Evolutionary conservation across 2,113 vertebrate species (phyloP), one percentile per base, ranked within the genome.

Genomic region (Phrynocephalus versicolor): DNA sequence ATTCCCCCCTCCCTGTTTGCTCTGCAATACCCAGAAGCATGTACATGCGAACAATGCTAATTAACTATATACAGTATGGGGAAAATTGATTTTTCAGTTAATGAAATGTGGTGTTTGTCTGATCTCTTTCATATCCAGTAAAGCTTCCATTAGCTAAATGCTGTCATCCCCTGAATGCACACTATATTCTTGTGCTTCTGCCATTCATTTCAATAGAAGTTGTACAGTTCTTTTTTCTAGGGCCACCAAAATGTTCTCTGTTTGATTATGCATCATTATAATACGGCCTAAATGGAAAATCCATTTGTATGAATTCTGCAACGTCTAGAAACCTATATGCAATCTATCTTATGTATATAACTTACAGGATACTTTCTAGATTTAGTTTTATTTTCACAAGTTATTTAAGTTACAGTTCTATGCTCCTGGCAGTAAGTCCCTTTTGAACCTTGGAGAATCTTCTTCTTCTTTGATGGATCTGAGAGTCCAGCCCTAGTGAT

Each of bases 111-210:
- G n/a, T 18, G 62, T 18, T 80, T 82, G 30, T 85, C 25, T 76
- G 0, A 0, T 35, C 57, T 0, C 0, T 39, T 78, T 0, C 30
- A 6, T 67, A 5, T 45, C 76, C 0, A 0, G 39, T 21, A 86
- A n/a, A 55, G 73, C 16, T 2, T 19, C 15, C 16, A 37, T 55
- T 73, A 74, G 37, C 82, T 58, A 83, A 74, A 81, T 30, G 15
- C 35, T 30, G 30, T 80, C 16, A 55, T 64, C 14, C 5, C 55
- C 39, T 37, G 78, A 84, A 65, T 3, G 9, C 33, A 19, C 16
- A 14, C 6, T n/a, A 39, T 62, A 27, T 35, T 72, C 37, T 19
- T 19, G 21, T 15, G 21, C 14, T 10, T n/a, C 19, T 37, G 23
- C n/a, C 57, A 55, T 64, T 18, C 41, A 64, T 73, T 65, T 80